Evolutionary conservation across 2,113 vertebrate genomes (phyloP).

Genomic region (Paradisaea rubra): DNA sequence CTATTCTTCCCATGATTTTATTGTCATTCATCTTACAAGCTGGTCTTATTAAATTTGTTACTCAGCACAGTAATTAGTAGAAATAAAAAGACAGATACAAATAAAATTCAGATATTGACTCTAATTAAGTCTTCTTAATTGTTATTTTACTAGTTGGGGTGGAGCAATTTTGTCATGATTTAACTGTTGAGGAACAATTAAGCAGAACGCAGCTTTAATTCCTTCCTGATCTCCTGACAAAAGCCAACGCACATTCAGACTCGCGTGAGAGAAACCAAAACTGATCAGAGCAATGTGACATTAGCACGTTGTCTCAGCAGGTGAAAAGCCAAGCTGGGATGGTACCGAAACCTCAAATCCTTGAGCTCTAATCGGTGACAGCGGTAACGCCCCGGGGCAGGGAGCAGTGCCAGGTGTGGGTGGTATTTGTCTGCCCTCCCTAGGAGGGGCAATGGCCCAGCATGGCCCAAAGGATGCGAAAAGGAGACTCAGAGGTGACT

Average conservation of each 20-base stretch:
- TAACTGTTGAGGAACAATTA: not conserved
- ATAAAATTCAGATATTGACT: not conserved
- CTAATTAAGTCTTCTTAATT: not conserved
- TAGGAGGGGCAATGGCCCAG: not conserved
- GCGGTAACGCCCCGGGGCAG: not conserved
- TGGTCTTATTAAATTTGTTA: not conserved
- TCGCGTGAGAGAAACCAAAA: not conserved
- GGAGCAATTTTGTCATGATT: not conserved
- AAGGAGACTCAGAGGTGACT: too few relatives aligned
- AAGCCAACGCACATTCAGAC: not conserved
- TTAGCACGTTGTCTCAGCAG: not conserved
- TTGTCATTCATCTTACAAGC: not conserved
- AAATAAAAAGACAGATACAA: not conserved
- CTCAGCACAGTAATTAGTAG: not conserved
- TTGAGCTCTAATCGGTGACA: not conserved
- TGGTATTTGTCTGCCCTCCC: fast-evolving
- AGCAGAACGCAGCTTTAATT: not conserved
- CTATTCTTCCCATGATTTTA: not conserved
- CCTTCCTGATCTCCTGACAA: not conserved
- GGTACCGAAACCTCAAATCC: not conserved
- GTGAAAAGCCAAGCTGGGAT: not conserved
- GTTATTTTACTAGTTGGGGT: not conserved
- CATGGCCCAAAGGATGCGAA: not conserved
- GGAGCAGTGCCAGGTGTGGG: not conserved
- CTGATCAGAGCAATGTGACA: not conserved